A percentile compares a stretch with the other conserved stretches of the same genome.
These are phyloP conservation scores for Drosophila mulleri DNA, from an alignment of 2,888 invertebrate species.

Conservation along the genomic window DNA sequence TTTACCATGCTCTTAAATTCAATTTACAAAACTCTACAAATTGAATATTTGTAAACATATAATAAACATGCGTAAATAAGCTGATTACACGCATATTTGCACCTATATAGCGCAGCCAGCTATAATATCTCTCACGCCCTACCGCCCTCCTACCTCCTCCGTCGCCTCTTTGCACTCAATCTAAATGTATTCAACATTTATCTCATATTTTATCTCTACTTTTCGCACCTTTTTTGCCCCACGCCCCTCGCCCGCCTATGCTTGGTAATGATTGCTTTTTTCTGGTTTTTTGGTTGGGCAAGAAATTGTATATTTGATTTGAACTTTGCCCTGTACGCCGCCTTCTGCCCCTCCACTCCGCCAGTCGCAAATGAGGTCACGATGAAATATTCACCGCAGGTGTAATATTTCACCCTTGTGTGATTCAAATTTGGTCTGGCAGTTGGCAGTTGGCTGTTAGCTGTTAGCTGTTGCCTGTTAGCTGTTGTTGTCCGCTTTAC, in stretches of 20 bases:
- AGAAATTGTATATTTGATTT: constrained; percentile 69
- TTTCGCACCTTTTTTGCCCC: constrained; percentile 5
- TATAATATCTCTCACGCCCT: constrained; percentile 14
- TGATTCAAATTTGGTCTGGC: constrained; percentile 64
- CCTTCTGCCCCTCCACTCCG: constrained; percentile 13
- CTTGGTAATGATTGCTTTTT: constrained; percentile 68
- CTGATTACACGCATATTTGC: constrained; percentile 82
- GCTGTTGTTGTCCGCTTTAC: constrained; percentile 11
- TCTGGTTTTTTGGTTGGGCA: constrained; percentile 43
- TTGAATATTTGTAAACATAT: constrained; percentile 60
- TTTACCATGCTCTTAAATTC: constrained; percentile 43
- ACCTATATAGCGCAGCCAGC: constrained; percentile 45
- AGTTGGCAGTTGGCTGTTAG: constrained; percentile 32
- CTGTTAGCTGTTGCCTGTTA: not conserved
- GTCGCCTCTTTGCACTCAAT: constrained; percentile 21
- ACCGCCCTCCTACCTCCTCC: not conserved
- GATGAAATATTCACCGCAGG: constrained; percentile 71
- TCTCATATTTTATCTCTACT: constrained; percentile 52
- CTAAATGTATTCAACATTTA: constrained; percentile 53
- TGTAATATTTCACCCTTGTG: constrained; percentile 69
- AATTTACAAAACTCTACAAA: constrained; percentile 54
- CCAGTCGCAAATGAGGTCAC: constrained; percentile 47
- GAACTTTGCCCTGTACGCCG: constrained; percentile 27
- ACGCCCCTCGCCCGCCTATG: not conserved
- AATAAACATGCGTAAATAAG: constrained; percentile 81